These are phyloP conservation scores for Gallinago media DNA, from an alignment of 2,113 vertebrate species.

Conservation along the genomic window DNA sequence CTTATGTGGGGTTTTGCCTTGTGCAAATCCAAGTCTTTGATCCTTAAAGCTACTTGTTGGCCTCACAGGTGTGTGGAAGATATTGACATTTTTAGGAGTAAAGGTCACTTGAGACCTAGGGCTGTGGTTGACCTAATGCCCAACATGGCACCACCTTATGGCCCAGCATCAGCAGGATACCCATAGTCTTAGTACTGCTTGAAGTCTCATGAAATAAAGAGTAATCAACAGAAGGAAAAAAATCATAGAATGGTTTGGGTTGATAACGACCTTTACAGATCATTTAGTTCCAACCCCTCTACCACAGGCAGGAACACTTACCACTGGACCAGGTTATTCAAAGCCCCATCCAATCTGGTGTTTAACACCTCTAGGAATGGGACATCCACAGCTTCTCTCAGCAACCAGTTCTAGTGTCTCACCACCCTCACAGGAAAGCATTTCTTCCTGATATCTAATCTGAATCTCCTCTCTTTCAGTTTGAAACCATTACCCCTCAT, in stretches of 20 bases:
- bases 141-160: not conserved
- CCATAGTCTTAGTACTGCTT: not conserved
- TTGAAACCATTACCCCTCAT: not conserved
- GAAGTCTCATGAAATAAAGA: not conserved
- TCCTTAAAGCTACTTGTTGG: not conserved
- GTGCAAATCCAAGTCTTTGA: not conserved
- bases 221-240: not conserved
- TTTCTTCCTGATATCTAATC: not conserved
- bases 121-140: not conserved
- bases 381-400: not conserved
- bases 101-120: not conserved
- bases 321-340: not conserved
- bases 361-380: not conserved
- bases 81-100: not conserved
- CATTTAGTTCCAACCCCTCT: not conserved
- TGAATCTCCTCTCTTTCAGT: not conserved
- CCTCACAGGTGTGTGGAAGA: not conserved
- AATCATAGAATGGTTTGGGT: not conserved
- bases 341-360: not conserved
- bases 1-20: not conserved
- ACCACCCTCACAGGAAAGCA: not conserved
- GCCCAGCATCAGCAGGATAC: accelerated
- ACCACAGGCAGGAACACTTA: not conserved
- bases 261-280: not conserved
- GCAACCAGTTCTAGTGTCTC: not conserved